phyloP scores from a whole-genome alignment of 2,888 invertebrate genomes.

The Chrysotoxum bicinctum region DNA sequence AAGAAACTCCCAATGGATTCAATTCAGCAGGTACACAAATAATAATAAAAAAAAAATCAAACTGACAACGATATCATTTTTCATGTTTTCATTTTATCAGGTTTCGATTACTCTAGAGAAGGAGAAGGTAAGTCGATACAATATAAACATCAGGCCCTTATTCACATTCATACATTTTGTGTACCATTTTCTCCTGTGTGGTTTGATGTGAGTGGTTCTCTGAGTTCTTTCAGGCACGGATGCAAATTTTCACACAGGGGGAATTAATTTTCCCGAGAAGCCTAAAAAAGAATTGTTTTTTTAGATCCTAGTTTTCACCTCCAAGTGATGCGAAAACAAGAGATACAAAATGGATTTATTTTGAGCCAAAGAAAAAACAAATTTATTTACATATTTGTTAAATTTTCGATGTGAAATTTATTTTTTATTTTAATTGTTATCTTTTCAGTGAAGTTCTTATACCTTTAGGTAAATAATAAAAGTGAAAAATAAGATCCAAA shows the following conservation, averaged over 20 bases:
- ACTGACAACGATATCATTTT: conserved; percentile 42
- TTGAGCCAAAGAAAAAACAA: no score
- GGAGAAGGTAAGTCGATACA: conserved; percentile 1
- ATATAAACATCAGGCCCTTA: conserved; percentile 5
- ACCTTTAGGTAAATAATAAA: no score
- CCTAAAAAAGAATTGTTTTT: no score
- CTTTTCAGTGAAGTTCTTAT: no score
- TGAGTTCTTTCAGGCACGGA: neutral
- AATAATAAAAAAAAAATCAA: neutral
- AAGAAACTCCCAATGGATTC: conserved; percentile 29
- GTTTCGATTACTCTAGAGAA: conserved; percentile 46
- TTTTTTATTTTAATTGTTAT: no score
- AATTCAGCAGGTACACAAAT: conserved; percentile 10
- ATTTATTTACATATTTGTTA: no score
- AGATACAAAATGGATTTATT: no score
- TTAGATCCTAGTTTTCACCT: no score
- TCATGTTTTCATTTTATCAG: conserved; percentile 53
- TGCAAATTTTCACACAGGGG: neutral
- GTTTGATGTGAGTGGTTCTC: neutral
- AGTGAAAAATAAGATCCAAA: no score
- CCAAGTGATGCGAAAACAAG: no score
- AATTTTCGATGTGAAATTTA: no score
- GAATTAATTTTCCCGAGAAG: no score
- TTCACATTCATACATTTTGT: neutral
- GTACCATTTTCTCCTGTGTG: neutral